These are phyloP conservation scores for Salminus brasiliensis DNA, from an alignment of 2,113 vertebrate genomes.

Conservation along the genomic window DNA sequence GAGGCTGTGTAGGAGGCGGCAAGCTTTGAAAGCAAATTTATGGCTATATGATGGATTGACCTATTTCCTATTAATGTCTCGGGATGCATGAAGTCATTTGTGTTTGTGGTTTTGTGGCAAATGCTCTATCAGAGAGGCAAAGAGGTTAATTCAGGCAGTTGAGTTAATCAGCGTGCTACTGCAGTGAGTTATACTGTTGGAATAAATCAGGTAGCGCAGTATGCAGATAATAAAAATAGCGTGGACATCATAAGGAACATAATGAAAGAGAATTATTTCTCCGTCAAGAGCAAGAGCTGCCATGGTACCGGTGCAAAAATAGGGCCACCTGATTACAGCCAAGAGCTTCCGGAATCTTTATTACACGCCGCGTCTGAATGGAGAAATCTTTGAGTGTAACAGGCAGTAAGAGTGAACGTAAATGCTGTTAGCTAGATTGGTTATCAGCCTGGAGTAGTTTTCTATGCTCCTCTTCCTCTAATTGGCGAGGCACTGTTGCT, in stretches of 20 bases:
- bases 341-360: constrained; percentile 23
- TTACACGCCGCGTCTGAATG: neutral
- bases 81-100: neutral
- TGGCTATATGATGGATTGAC: neutral
- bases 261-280: neutral
- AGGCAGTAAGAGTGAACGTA: constrained; percentile 14
- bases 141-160: neutral
- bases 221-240: neutral
- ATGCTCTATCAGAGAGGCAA: neutral
- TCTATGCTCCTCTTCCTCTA: constrained; percentile 54
- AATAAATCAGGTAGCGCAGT: neutral
- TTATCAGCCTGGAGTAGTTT: constrained; percentile 33
- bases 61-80: neutral
- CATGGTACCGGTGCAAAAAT: neutral
- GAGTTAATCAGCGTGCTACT: constrained; percentile 1
- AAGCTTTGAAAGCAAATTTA: neutral
- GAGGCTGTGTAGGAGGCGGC: constrained; percentile 31
- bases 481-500: constrained; percentile 58
- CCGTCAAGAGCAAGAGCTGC: neutral
- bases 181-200: neutral
- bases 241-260: neutral
- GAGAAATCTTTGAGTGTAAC: constrained; percentile 21
- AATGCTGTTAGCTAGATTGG: constrained; percentile 40
- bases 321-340: neutral
- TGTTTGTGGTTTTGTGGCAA: neutral